A percentile compares a stretch with the other conserved stretches of the same genome.
Conservation (phyloP, 2,113 vertebrate genomes). For the Oophaga pumilio region DNA sequence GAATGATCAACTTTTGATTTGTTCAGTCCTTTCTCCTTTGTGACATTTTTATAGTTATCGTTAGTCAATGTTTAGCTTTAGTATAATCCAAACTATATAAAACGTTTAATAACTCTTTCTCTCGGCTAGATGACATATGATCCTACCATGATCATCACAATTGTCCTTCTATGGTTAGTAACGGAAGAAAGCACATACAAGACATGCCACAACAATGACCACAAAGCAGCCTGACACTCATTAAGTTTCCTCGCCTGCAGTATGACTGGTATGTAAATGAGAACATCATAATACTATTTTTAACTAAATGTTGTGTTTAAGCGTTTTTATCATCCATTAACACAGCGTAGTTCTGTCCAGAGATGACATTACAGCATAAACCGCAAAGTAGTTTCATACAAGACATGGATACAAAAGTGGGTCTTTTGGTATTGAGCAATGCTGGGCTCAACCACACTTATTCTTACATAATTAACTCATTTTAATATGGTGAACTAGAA, state of each 20-base stretch:
- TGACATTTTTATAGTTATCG: constrained; percentile 31
- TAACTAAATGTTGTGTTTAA: constrained; percentile 9
- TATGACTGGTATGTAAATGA: not conserved
- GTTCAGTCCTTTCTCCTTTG: not conserved
- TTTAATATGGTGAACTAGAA: no score
- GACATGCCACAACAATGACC: constrained; percentile 28
- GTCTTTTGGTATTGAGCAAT: no score
- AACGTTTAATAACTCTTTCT: constrained; percentile 36
- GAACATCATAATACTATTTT: constrained; percentile 5
- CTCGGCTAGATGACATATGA: constrained; percentile 18
- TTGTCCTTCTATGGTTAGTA: constrained; percentile 40
- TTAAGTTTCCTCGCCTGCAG: not conserved
- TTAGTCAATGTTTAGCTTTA: constrained; percentile 36
- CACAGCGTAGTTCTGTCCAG: not conserved
- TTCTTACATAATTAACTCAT: no score
- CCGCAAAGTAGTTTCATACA: not conserved
- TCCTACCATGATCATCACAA: not conserved
- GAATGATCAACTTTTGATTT: constrained; percentile 33
- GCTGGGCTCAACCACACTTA: no score
- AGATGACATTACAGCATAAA: not conserved
- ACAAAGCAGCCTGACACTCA: not conserved
- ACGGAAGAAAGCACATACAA: not conserved
- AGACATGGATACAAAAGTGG: not conserved
- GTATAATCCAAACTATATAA: constrained; percentile 34
- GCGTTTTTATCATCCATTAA: not conserved